Percentiles rank a stretch among this genome's conserved stretches.
phyloP scores from a whole-genome alignment of 1,140 invertebrate species.

The Oryzaephilus surinamensis region DNA sequence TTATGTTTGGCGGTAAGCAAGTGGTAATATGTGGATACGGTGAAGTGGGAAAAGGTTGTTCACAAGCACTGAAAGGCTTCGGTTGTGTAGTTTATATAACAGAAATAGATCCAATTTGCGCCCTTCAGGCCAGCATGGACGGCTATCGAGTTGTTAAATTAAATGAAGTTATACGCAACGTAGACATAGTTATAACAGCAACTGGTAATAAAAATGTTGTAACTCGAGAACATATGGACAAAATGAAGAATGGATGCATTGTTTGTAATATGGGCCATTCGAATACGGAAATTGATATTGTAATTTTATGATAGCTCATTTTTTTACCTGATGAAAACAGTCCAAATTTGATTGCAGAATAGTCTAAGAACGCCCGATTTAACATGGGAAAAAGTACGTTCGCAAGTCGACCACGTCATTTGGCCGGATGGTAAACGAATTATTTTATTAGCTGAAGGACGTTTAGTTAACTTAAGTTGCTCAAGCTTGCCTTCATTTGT shows the following conservation, averaged over 20 bases:
- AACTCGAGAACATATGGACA: conserved; percentile 89
- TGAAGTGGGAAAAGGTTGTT: conserved; percentile 96
- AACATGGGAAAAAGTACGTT: conserved; percentile 94
- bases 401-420: conserved; percentile 95
- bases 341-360: conserved; percentile 50
- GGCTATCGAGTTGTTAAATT: conserved; percentile 92
- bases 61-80: conserved; percentile 86
- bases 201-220: conserved; percentile 97
- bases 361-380: conserved; percentile 86
- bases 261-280: conserved; percentile 98
- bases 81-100: conserved; percentile 93
- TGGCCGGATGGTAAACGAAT: conserved; percentile 90
- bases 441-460: conserved; percentile 87
- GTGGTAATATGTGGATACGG: conserved; percentile 95
- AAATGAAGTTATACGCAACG: conserved; percentile 85
- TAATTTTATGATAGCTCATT: conserved; percentile 40
- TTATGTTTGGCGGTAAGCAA: conserved; percentile 98
- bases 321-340: not conserved
- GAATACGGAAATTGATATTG: conserved; percentile 96
- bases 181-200: conserved; percentile 91
- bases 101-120: conserved; percentile 98
- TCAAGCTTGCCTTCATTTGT: conserved; percentile 96
- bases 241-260: conserved; percentile 94
- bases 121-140: conserved; percentile 96
- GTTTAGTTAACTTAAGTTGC: conserved; percentile 91